These are phyloP conservation scores for Ischnus inquisitorius DNA, from an alignment of 2,888 invertebrate species.

Conservation along the genomic window DNA sequence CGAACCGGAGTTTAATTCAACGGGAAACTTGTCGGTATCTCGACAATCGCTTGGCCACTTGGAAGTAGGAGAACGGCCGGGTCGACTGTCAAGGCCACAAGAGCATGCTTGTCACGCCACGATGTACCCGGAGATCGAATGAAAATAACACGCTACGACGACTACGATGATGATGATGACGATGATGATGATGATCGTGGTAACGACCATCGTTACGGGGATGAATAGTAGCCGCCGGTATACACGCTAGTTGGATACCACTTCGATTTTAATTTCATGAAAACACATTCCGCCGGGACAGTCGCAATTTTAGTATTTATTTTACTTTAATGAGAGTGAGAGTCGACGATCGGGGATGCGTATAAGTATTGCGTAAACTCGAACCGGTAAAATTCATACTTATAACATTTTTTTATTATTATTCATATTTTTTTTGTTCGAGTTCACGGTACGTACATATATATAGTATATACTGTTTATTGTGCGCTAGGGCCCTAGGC, in stretches of 20 bases:
- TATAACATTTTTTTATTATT: background rate
- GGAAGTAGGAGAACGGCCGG: conserved; percentile 70
- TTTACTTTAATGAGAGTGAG: background rate
- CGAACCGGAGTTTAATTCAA: conserved; percentile 47
- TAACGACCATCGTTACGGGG: conserved; percentile 73
- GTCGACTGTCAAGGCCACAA: conserved; percentile 83
- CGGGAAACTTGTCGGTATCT: conserved; percentile 54
- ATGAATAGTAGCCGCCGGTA: conserved; percentile 42
- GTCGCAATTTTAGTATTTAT: background rate
- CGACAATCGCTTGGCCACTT: conserved; percentile 59
- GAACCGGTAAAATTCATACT: background rate
- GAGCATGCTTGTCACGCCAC: conserved; percentile 79
- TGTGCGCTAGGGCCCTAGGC: conserved; percentile 16
- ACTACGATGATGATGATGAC: conserved; percentile 73
- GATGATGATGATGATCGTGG: conserved; percentile 68
- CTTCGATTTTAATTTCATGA: conserved; percentile 11
- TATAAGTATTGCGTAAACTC: conserved; percentile 7
- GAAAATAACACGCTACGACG: conserved; percentile 75
- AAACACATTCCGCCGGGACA: background rate
- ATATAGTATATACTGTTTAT: conserved; percentile 1
- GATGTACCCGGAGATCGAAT: conserved; percentile 74
- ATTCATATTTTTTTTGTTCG: background rate
- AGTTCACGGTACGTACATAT: background rate
- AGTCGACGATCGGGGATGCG: background rate
- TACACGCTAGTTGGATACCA: conserved; percentile 25